phyloP scores from a whole-genome alignment of 2,888 invertebrate species.

The Loripinus fragilis region DNA sequence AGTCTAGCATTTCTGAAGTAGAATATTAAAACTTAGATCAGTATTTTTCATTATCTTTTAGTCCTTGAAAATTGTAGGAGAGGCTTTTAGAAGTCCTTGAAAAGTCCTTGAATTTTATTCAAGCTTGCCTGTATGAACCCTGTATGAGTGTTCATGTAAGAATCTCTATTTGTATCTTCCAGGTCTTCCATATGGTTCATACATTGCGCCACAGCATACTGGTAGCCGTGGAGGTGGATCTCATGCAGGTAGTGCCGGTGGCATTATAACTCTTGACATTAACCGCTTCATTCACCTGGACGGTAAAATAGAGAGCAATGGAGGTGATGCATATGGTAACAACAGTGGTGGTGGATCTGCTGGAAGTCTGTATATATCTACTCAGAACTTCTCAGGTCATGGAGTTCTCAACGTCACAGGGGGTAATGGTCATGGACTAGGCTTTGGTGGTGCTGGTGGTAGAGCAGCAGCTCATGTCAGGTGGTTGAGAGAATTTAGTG shows the following conservation, averaged over 20 bases:
- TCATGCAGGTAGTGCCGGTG: constrained; percentile 65
- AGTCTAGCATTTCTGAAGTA: too few relatives aligned
- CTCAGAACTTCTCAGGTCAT: constrained; percentile 73
- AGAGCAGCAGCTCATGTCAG: constrained; percentile 67
- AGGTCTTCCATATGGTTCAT: constrained; percentile 71
- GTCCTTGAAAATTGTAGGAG: too few relatives aligned
- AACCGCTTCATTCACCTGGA: constrained; percentile 67
- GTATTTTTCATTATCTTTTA: too few relatives aligned
- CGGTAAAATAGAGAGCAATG: constrained; percentile 64
- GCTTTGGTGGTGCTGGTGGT: constrained; percentile 72
- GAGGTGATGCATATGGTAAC: constrained; percentile 55
- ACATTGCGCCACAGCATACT: constrained; percentile 59
- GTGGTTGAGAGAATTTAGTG: constrained; percentile 68
- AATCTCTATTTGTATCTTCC: not conserved
- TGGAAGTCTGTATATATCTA: constrained; percentile 67
- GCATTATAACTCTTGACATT: constrained; percentile 62
- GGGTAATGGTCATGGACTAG: constrained; percentile 60
- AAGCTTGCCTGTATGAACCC: too few relatives aligned
- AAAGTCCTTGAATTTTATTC: too few relatives aligned
- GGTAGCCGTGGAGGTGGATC: constrained; percentile 72
- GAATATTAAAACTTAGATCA: too few relatives aligned
- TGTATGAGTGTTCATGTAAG: too few relatives aligned
- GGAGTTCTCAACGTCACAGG: constrained; percentile 66
- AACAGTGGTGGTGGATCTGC: constrained; percentile 75
- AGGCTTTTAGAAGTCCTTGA: too few relatives aligned